These are phyloP conservation scores for Odocoileus hemionus DNA, from an alignment of 2,113 vertebrate genomes.

Conservation along the genomic window DNA sequence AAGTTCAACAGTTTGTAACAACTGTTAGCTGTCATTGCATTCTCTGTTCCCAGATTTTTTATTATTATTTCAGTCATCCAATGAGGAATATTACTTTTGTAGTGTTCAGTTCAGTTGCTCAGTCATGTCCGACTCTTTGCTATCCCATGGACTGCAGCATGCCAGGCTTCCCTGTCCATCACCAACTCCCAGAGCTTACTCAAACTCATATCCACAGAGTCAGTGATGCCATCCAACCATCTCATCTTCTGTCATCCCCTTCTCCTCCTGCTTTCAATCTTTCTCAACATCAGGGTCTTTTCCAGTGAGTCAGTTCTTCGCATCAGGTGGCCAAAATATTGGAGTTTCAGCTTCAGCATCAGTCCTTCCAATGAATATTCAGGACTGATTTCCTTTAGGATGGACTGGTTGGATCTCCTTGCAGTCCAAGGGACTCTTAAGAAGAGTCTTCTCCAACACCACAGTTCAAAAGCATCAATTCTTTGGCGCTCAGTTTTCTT, in stretches of 20 bases:
- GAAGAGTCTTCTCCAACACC: too few relatives aligned
- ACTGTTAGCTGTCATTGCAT: not conserved
- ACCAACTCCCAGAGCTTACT: not conserved
- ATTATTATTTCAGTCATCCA: not conserved
- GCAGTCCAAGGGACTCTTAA: not conserved
- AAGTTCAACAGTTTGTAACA: not conserved
- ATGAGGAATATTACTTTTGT: not conserved
- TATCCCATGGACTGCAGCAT: not conserved
- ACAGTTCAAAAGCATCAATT: too few relatives aligned
- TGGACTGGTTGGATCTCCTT: not conserved
- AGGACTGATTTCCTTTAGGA: not conserved
- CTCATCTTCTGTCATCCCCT: not conserved
- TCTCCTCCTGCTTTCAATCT: not conserved
- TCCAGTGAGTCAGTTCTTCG: not conserved
- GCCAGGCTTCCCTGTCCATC: not conserved
- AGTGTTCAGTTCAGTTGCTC: not conserved
- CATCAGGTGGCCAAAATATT: not conserved
- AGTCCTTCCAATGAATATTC: not conserved
- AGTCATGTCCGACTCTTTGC: not conserved
- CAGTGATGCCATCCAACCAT: not conserved
- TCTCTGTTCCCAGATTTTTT: not conserved
- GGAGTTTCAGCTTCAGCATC: not conserved
- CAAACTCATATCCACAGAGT: not conserved
- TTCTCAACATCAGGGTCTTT: not conserved
- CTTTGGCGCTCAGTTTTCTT: too few relatives aligned